Evolutionary conservation across 2,888 invertebrate genomes (phyloP).

Genomic region (Dasypogon diadema): DNA sequence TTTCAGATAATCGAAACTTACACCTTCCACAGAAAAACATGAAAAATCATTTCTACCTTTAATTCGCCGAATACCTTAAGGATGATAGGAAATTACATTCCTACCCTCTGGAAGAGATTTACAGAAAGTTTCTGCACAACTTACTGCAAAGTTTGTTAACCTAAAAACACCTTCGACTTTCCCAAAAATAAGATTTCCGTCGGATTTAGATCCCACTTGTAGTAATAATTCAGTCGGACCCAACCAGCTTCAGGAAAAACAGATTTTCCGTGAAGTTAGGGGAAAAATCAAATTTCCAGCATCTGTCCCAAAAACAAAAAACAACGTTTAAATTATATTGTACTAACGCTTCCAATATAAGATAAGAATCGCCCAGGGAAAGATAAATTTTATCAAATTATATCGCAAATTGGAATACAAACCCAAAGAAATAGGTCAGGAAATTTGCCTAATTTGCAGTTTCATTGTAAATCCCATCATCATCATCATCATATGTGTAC

Average conservation of each 20-base stretch:
- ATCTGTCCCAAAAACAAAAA: too few relatives aligned
- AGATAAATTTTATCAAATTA: conserved; percentile 20
- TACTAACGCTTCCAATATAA: too few relatives aligned
- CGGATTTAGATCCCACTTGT: neutral
- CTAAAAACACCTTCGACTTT: conserved; percentile 17
- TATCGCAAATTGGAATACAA: conserved; percentile 7
- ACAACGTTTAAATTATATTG: too few relatives aligned
- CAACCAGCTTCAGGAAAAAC: too few relatives aligned
- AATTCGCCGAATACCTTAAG: conserved; percentile 29
- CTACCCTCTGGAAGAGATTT: conserved; percentile 1
- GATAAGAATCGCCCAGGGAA: neutral
- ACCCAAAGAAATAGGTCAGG: too few relatives aligned
- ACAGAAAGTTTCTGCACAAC: conserved; percentile 9
- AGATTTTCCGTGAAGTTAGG: too few relatives aligned
- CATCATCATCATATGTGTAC: neutral
- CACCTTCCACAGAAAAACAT: too few relatives aligned
- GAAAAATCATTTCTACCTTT: too few relatives aligned
- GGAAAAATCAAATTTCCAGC: too few relatives aligned
- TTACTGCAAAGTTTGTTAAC: conserved; percentile 8
- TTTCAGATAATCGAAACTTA: too few relatives aligned
- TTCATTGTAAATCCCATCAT: too few relatives aligned
- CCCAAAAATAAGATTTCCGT: neutral
- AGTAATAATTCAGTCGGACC: too few relatives aligned
- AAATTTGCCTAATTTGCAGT: neutral
- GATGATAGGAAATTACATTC: conserved; percentile 5